phyloP scores from a whole-genome alignment of 1,140 invertebrate genomes.

The Drosophila guanche region DNA sequence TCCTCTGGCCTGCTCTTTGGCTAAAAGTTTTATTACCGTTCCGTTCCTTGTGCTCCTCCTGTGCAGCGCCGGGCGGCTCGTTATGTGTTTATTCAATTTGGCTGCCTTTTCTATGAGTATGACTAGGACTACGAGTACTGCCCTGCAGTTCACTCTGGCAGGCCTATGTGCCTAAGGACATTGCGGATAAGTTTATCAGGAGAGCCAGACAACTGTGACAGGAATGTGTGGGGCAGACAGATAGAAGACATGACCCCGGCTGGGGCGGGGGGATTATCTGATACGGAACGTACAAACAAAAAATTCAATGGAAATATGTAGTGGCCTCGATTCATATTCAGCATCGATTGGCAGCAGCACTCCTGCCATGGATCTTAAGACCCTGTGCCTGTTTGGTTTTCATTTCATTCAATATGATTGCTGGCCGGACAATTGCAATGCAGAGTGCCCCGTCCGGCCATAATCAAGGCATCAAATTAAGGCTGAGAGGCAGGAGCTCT shows the following conservation, averaged over 20 bases:
- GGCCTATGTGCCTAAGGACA: constrained; percentile 41
- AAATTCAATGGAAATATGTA: neutral
- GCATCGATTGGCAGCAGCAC: too few species aligned
- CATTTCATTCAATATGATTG: constrained; percentile 30
- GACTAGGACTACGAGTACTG: constrained; percentile 1
- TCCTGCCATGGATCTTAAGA: constrained; percentile 1
- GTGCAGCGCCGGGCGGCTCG: constrained; percentile 68
- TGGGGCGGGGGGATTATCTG: constrained; percentile 11
- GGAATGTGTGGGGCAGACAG: neutral
- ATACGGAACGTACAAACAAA: neutral
- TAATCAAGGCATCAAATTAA: constrained; percentile 53
- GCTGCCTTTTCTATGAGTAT: constrained; percentile 12
- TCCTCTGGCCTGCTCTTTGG: constrained; percentile 39
- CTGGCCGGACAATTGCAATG: constrained; percentile 30
- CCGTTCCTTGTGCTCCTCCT: constrained; percentile 38
- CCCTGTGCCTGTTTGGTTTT: neutral
- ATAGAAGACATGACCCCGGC: constrained; percentile 9
- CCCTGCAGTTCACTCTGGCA: constrained; percentile 37
- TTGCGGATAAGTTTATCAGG: constrained; percentile 62
- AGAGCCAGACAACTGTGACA: neutral
- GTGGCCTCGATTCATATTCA: too few species aligned
- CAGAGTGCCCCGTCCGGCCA: constrained; percentile 11
- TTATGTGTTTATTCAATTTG: constrained; percentile 82
- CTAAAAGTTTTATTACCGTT: constrained; percentile 81
- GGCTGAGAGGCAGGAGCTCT: constrained; percentile 15